phyloP scores from a whole-genome alignment of 2,113 vertebrate species.

The Turnix velox region DNA sequence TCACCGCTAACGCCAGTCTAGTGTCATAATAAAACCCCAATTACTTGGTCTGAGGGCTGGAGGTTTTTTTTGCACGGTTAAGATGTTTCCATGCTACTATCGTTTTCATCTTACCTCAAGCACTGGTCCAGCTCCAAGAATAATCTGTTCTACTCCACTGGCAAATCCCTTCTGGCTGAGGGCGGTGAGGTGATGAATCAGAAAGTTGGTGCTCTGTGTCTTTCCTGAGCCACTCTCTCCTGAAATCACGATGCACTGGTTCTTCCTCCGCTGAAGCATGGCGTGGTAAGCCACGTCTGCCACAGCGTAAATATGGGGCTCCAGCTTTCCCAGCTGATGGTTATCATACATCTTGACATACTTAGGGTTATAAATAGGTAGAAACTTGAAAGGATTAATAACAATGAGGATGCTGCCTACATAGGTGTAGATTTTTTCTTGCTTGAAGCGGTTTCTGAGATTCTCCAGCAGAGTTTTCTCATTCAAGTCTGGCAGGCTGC shows the following conservation, averaged over 20 bases:
- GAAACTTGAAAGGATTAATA: conserved; percentile 98
- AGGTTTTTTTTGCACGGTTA: background rate
- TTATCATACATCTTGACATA: conserved; percentile 99
- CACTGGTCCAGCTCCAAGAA: conserved; percentile 96
- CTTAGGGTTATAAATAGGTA: conserved; percentile 99
- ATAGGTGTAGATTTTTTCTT: conserved; percentile 98
- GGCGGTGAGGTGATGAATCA: conserved; percentile 97
- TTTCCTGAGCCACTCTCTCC: conserved; percentile 98
- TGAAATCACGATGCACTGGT: conserved; percentile 98
- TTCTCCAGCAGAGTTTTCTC: conserved; percentile 97
- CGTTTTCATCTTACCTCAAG: conserved; percentile 85
- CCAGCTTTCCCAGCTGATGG: conserved; percentile 91
- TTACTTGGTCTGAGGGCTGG: too few relatives aligned
- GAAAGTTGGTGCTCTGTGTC: conserved; percentile 98
- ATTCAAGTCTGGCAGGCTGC: conserved; percentile 88
- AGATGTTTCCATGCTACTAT: background rate
- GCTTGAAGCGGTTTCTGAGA: conserved; percentile 90
- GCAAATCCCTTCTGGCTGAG: conserved; percentile 99
- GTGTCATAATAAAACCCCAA: background rate
- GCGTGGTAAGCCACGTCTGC: conserved; percentile 96
- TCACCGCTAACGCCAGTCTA: background rate
- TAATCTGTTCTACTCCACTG: conserved; percentile 98
- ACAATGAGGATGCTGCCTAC: conserved; percentile 97
- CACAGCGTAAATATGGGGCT: conserved; percentile 97
- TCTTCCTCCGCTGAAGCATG: conserved; percentile 91